phyloP scores from a whole-genome alignment of 2,888 invertebrate genomes.

The Acrocyrtus sp. region DNA sequence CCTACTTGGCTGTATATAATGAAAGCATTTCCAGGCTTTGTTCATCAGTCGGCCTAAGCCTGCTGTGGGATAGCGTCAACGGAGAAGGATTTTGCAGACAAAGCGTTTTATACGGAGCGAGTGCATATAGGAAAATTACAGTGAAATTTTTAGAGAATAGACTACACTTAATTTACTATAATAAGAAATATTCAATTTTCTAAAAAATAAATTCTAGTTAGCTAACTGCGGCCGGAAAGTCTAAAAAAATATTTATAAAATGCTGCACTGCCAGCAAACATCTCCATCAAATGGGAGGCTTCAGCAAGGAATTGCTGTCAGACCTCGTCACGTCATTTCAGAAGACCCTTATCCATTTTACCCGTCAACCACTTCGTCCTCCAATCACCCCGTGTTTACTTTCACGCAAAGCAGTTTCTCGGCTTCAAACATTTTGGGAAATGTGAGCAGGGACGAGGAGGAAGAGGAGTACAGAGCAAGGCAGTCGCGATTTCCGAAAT shows the following conservation, averaged over 20 bases:
- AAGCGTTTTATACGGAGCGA: background rate
- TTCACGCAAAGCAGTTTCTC: slow-evolving; percentile 46
- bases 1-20: slow-evolving; percentile 39
- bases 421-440: slow-evolving; percentile 28
- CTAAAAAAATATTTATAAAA: background rate
- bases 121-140: background rate
- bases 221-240: too few species aligned
- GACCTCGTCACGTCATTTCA: slow-evolving; percentile 33
- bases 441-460: slow-evolving; percentile 23
- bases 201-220: background rate
- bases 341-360: slow-evolving; percentile 36
- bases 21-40: slow-evolving; percentile 23
- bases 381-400: slow-evolving; percentile 41
- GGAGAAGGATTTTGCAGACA: background rate
- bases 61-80: background rate
- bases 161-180: too few species aligned
- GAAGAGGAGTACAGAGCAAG: slow-evolving; percentile 17
- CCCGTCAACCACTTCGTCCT: slow-evolving; percentile 20
- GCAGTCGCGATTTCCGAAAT: slow-evolving; percentile 37
- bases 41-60: slow-evolving; percentile 40
- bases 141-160: background rate
- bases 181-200: too few species aligned
- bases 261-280: slow-evolving; percentile 16
- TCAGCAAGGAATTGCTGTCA: slow-evolving; percentile 16
- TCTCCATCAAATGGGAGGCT: slow-evolving; percentile 13